phyloP scores from a whole-genome alignment of 2,888 invertebrate genomes.

The Bimastos eiseni region DNA sequence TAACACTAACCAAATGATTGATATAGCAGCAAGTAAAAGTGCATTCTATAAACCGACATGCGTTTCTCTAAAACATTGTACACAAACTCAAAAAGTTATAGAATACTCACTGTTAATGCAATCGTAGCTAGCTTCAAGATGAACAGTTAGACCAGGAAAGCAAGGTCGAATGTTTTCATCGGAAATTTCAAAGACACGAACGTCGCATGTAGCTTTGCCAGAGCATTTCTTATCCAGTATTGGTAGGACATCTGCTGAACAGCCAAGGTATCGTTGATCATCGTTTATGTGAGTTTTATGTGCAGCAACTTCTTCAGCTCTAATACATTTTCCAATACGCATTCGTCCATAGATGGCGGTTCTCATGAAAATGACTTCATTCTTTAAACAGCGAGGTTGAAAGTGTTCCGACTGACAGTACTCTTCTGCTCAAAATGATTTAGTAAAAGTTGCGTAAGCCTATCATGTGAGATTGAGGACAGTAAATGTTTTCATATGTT shows the following conservation, averaged over 20 bases:
- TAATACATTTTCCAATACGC: conserved; percentile 27
- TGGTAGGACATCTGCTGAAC: conserved; percentile 28
- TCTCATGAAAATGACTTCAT: conserved; percentile 24
- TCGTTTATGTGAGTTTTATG: neutral
- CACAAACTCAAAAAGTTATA: neutral
- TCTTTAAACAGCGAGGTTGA: conserved; percentile 25
- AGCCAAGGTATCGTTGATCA: conserved; percentile 25
- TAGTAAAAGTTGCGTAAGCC: neutral
- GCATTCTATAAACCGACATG: no score
- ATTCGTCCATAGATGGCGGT: conserved; percentile 31
- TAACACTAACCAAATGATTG: no score
- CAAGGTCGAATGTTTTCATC: conserved; percentile 20
- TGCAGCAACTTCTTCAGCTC: neutral
- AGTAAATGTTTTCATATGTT: no score
- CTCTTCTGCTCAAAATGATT: neutral
- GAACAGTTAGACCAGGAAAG: neutral
- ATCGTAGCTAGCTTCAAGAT: conserved; percentile 31
- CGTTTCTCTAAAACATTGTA: neutral
- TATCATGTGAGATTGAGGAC: no score
- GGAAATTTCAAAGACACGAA: conserved; percentile 14
- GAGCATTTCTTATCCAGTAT: conserved; percentile 31
- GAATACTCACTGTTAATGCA: conserved; percentile 27
- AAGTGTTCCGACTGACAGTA: conserved; percentile 26
- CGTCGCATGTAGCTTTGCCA: conserved; percentile 20
- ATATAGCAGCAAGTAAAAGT: no score